Evolutionary conservation across 1,140 invertebrate species (phyloP).

Genomic region (Tetramorium simillimum): DNA sequence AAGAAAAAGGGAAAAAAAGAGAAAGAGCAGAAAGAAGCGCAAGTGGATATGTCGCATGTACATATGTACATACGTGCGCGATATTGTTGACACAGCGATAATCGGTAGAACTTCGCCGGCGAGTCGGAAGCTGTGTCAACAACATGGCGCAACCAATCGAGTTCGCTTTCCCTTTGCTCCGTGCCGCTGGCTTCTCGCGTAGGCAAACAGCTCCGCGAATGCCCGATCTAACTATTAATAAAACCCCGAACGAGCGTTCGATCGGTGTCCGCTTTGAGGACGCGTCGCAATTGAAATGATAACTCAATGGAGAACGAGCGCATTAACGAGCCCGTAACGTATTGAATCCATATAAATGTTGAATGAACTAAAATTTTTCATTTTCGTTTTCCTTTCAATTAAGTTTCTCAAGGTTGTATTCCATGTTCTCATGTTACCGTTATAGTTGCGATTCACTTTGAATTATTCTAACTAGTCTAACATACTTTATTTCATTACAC

Average conservation of each 20-base stretch:
- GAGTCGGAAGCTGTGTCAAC: neutral
- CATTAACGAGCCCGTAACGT: neutral
- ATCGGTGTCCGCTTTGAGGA: neutral
- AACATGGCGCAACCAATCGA: neutral
- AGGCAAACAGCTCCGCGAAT: neutral
- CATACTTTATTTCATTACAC: too few species aligned
- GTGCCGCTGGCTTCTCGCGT: neutral
- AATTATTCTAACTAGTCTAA: neutral
- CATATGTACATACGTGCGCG: neutral
- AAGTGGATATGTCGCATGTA: neutral
- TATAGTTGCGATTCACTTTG: neutral
- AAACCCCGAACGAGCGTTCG: neutral
- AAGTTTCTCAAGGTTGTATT: neutral
- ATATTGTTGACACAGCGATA: neutral
- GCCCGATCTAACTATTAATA: neutral
- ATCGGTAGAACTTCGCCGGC: neutral
- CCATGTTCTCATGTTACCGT: neutral
- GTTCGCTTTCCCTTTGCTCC: neutral
- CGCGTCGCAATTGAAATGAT: neutral
- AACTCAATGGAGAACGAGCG: neutral
- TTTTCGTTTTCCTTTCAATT: neutral
- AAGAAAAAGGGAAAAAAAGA: neutral
- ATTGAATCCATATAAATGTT: neutral
- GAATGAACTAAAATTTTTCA: too few species aligned
- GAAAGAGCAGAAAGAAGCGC: neutral